Base-by-base conservation (phyloP, 2,797 vertebrate genomes). In the Hipposideros larvatus region DNA sequence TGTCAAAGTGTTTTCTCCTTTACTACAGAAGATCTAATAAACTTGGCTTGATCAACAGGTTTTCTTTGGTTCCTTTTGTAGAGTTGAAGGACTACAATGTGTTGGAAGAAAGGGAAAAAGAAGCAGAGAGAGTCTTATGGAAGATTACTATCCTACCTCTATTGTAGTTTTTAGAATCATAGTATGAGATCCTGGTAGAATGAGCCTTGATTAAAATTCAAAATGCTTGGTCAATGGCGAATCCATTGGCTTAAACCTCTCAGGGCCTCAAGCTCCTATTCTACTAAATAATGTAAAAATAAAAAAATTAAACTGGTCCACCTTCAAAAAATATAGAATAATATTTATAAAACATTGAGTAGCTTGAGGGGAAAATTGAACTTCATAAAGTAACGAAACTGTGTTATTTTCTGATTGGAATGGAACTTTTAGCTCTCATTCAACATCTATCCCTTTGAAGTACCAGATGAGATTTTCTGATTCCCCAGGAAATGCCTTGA, bases 401-500 rank as follows among this genome's bases (percentile, higher is more conserved):
- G 8, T 61, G 41, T 85, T 91, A 83, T 96, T 95, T 89, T 93
- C 75, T 84, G 83, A 93, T 55, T 95, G 46, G 24, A 94, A 14
- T 51, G 57, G 48, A 90, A 87, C 53, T 85, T 96, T 87, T 46
- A 91, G 85, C 48, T 93, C 71, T 24, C 7, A 66, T 85, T 63
- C 55, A 90, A 53, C 31, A 48, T 46, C 11, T 65, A 71, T 68
- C 71, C 5, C 85, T 95, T 95, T 96, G 71, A 95, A 94, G 83
- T 41, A 71, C 5, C 57, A 91, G 65, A 96, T 75, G 51, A 91
- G 70, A 94, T 93, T 93, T 93, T 85, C 93, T 46, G n/a, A 68
- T 65, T 90, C 34, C 46, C 89, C 26, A 46, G 53, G 22, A 96
- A 97, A 83, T 87, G 18, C 55, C 89, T 97, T 79, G 87, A 93